Percentiles rank a stretch among this genome's conserved stretches.
Conservation (phyloP, 2,888 invertebrate species). For the Epistrophella euchroma region DNA sequence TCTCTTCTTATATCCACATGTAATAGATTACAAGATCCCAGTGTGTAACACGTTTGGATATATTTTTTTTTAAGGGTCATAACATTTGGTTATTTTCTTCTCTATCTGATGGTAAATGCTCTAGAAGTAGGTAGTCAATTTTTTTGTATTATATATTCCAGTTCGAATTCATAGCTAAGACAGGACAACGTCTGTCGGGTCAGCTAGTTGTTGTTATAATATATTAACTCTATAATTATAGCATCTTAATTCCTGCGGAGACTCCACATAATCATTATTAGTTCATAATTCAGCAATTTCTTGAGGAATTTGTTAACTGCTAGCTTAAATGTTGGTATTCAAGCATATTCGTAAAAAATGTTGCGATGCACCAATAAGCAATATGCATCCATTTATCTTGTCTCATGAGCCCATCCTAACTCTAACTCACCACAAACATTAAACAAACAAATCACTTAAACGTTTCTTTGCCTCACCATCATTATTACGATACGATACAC, state of each 20-base stretch:
- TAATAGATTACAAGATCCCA: too few species aligned
- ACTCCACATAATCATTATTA: not conserved
- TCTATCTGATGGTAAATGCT: too few species aligned
- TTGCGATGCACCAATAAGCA: slow-evolving; percentile 33
- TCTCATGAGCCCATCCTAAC: slow-evolving; percentile 1
- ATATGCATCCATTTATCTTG: slow-evolving; percentile 22
- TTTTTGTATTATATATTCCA: too few species aligned
- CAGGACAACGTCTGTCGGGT: too few species aligned
- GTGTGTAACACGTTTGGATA: too few species aligned
- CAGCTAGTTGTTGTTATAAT: not conserved
- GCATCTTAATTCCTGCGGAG: not conserved
- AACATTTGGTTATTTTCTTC: too few species aligned
- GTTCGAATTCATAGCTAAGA: too few species aligned
- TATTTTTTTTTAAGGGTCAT: too few species aligned
- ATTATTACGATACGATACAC: too few species aligned
- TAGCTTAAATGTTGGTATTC: not conserved
- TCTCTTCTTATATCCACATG: too few species aligned
- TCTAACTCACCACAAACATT: slow-evolving; percentile 6
- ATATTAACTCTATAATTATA: not conserved
- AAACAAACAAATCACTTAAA: slow-evolving; percentile 30
- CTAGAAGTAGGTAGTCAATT: too few species aligned
- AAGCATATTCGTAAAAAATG: slow-evolving; percentile 15
- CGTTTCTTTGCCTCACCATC: slow-evolving; percentile 14
- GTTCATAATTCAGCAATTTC: not conserved
- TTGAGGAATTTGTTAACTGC: not conserved